Evolutionary conservation across 2,797 vertebrate species (phyloP).

Genomic region (Harpagifer antarcticus): DNA sequence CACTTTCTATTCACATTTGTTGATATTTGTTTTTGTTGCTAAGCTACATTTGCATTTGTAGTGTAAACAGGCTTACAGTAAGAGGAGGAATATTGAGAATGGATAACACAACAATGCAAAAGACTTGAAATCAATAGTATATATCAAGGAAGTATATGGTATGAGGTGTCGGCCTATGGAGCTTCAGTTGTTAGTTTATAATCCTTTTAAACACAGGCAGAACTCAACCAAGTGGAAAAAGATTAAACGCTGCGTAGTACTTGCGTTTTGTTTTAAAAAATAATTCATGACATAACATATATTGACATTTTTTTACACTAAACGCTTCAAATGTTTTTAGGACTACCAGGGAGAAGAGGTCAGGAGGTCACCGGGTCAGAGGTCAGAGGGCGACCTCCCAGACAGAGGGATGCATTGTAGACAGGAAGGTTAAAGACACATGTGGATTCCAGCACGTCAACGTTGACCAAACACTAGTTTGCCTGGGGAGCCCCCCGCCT

Average conservation of each 20-base stretch:
- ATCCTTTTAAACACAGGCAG: too few species aligned
- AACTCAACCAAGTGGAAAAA: too few species aligned
- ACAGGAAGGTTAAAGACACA: slow-evolving; percentile 79
- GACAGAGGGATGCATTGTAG: slow-evolving; percentile 80
- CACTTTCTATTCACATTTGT: slow-evolving; percentile 26
- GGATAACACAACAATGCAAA: too few species aligned
- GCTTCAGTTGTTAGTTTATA: too few species aligned
- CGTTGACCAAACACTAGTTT: slow-evolving; percentile 69
- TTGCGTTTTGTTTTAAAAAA: too few species aligned
- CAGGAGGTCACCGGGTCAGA: slow-evolving; percentile 67
- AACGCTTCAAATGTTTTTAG: slow-evolving; percentile 42
- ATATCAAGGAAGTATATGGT: too few species aligned
- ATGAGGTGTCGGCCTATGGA: too few species aligned
- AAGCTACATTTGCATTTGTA: slow-evolving; percentile 52
- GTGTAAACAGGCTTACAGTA: slow-evolving; percentile 19
- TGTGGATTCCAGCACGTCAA: slow-evolving; percentile 80
- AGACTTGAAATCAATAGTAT: too few species aligned
- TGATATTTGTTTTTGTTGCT: slow-evolving; percentile 56
- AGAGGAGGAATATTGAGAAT: slow-evolving; percentile 3
- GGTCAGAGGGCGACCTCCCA: slow-evolving; percentile 65
- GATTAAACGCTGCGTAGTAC: too few species aligned
- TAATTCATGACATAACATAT: too few species aligned
- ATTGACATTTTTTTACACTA: slow-evolving; percentile 20
- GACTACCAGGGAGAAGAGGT: slow-evolving; percentile 64
- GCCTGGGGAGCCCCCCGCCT: slow-evolving; percentile 22